phyloP scores from a whole-genome alignment of 1,140 invertebrate genomes.

The Drosophila orosa region DNA sequence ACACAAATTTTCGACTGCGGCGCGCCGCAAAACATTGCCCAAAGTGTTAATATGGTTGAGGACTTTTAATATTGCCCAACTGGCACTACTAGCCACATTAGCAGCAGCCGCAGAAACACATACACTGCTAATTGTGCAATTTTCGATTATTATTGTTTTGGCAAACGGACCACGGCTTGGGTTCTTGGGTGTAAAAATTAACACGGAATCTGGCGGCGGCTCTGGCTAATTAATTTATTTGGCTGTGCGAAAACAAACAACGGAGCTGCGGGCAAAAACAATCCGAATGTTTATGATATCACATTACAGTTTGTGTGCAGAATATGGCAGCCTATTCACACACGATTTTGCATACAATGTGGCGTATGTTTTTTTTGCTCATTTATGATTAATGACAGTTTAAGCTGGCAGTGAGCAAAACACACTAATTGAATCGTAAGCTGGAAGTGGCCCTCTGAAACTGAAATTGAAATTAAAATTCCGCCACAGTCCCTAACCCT shows the following conservation, averaged over 20 bases:
- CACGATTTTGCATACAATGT: slow-evolving; percentile 70
- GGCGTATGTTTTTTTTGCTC: slow-evolving; percentile 18
- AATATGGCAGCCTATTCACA: slow-evolving; percentile 55
- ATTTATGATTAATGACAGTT: slow-evolving; percentile 72
- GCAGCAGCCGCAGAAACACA: slow-evolving; percentile 28
- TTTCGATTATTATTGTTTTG: slow-evolving; percentile 60
- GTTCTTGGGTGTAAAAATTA: slow-evolving; percentile 81
- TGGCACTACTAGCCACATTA: slow-evolving; percentile 37
- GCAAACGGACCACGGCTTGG: slow-evolving; percentile 32
- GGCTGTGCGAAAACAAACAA: slow-evolving; percentile 54
- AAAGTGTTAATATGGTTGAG: slow-evolving; percentile 82
- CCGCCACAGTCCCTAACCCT: slow-evolving; percentile 9
- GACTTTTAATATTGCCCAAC: slow-evolving; percentile 79
- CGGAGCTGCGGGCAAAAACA: slow-evolving; percentile 36
- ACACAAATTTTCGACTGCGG: slow-evolving; percentile 77
- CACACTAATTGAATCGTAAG: slow-evolving; percentile 38
- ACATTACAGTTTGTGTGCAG: slow-evolving; percentile 67
- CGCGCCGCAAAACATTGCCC: slow-evolving; percentile 77
- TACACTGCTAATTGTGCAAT: slow-evolving; percentile 77
- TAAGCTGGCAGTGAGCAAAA: slow-evolving; percentile 45
- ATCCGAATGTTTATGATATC: slow-evolving; percentile 78
- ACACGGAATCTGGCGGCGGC: slow-evolving; percentile 61
- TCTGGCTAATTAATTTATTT: slow-evolving; percentile 79
- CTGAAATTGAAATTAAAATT: slow-evolving; percentile 34
- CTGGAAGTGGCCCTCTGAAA: slow-evolving; percentile 25